phyloP scores from a whole-genome alignment of 1,140 invertebrate genomes.

The Pseudoatta argentina region DNA sequence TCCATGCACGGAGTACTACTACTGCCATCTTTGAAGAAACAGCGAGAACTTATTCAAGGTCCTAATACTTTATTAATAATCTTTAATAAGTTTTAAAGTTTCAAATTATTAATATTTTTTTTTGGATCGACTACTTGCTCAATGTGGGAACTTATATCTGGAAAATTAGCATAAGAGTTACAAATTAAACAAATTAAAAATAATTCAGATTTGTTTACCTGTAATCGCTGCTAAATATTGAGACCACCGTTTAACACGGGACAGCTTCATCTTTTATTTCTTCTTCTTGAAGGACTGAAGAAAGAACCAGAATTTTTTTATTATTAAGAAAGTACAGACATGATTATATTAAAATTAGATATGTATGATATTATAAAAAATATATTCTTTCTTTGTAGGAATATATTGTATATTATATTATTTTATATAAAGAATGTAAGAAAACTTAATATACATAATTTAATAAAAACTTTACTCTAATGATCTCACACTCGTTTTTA shows the following conservation, averaged over 20 bases:
- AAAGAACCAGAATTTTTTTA: neutral
- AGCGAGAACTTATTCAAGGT: too few species aligned
- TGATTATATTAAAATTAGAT: slow-evolving; percentile 21
- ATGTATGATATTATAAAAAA: neutral
- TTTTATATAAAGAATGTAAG: neutral
- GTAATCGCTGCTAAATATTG: slow-evolving; percentile 83
- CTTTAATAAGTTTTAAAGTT: slow-evolving; percentile 5
- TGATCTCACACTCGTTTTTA: too few species aligned
- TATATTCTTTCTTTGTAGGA: neutral
- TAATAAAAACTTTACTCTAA: too few species aligned
- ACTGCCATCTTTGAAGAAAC: too few species aligned
- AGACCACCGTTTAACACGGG: slow-evolving; percentile 78
- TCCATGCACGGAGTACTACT: too few species aligned
- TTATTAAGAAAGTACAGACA: slow-evolving; percentile 7
- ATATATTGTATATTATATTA: neutral
- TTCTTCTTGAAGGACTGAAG: slow-evolving; percentile 70
- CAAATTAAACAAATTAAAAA: slow-evolving; percentile 19
- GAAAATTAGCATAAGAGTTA: too few species aligned
- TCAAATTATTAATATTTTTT: neutral
- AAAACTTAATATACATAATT: too few species aligned
- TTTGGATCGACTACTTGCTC: neutral
- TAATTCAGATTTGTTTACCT: slow-evolving; percentile 73
- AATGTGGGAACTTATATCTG: too few species aligned
- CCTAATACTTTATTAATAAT: neutral
- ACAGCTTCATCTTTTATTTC: slow-evolving; percentile 79